phyloP scores from a whole-genome alignment of 2,797 vertebrate species.

The Pangasius djambal region DNA sequence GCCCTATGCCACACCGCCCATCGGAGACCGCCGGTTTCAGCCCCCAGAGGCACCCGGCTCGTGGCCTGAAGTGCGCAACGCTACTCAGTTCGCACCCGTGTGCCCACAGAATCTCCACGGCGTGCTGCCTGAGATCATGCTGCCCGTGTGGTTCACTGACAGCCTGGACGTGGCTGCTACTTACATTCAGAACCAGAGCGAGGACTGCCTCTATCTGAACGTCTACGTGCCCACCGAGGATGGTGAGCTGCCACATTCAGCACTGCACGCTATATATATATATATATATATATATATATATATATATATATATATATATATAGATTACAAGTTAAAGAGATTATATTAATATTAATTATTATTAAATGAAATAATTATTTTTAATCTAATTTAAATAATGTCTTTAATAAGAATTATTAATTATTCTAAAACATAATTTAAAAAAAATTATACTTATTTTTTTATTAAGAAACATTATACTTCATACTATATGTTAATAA shows the following conservation, averaged over 20 bases:
- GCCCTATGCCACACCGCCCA: slow-evolving; percentile 88
- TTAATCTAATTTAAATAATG: background rate
- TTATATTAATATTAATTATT: background rate
- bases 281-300: background rate
- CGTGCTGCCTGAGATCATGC: slow-evolving; percentile 90
- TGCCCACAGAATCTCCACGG: slow-evolving; percentile 92
- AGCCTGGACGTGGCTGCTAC: slow-evolving; percentile 89
- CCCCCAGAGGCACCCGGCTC: slow-evolving; percentile 89
- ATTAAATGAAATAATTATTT: background rate
- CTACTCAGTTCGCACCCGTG: slow-evolving; percentile 90
- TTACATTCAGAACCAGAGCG: slow-evolving; percentile 93
- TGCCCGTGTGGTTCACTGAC: slow-evolving; percentile 94
- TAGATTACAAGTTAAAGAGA: background rate
- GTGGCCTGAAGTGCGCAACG: slow-evolving; percentile 89
- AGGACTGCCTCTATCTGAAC: slow-evolving; percentile 94
- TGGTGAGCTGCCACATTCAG: slow-evolving; percentile 77
- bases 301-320: background rate
- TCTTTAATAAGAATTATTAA: background rate
- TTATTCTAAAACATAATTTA: background rate
- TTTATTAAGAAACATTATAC: background rate
- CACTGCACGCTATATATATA: background rate
- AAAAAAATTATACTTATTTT: no score
- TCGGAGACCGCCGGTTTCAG: slow-evolving; percentile 88
- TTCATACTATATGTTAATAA: background rate
- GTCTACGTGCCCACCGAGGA: slow-evolving; percentile 93